These are phyloP conservation scores for Drosophila elegans DNA, from an alignment of 1,140 invertebrate species.

Conservation along the genomic window DNA sequence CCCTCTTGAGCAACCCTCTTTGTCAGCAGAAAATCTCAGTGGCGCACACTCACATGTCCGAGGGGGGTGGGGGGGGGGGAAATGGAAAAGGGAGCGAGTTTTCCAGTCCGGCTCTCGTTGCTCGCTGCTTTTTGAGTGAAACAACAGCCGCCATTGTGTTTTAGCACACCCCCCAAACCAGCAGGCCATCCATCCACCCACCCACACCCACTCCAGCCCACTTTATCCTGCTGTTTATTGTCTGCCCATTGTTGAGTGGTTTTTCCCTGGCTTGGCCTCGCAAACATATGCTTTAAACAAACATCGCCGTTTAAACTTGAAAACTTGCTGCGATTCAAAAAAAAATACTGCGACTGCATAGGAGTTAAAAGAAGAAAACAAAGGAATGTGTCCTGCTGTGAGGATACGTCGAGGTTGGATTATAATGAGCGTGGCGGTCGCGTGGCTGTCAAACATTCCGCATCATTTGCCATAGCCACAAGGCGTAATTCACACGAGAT, in stretches of 20 bases:
- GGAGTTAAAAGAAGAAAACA: constrained; percentile 23
- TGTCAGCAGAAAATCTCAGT: constrained; percentile 76
- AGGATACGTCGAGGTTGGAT: constrained; percentile 42
- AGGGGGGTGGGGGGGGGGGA: background rate
- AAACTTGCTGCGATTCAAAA: constrained; percentile 30
- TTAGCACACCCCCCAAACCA: constrained; percentile 27
- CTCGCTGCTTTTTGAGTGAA: constrained; percentile 76
- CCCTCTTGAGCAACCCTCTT: constrained; percentile 63
- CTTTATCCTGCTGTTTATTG: constrained; percentile 62
- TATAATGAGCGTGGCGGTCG: constrained; percentile 76
- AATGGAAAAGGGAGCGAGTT: constrained; percentile 19
- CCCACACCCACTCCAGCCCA: background rate
- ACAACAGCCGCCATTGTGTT: constrained; percentile 80
- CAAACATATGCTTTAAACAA: constrained; percentile 76
- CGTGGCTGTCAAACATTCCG: constrained; percentile 77
- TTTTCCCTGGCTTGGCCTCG: constrained; percentile 46
- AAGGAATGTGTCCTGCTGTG: constrained; percentile 63
- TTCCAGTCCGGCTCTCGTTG: constrained; percentile 63
- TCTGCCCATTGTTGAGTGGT: constrained; percentile 78
- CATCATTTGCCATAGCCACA: constrained; percentile 77
- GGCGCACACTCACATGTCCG: constrained; percentile 27
- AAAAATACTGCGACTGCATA: background rate
- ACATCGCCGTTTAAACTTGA: constrained; percentile 77
- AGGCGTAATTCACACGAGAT: constrained; percentile 63
- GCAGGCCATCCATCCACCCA: background rate